phyloP scores from a whole-genome alignment of 2,113 vertebrate species.

The Datnioides undecimradiatus region DNA sequence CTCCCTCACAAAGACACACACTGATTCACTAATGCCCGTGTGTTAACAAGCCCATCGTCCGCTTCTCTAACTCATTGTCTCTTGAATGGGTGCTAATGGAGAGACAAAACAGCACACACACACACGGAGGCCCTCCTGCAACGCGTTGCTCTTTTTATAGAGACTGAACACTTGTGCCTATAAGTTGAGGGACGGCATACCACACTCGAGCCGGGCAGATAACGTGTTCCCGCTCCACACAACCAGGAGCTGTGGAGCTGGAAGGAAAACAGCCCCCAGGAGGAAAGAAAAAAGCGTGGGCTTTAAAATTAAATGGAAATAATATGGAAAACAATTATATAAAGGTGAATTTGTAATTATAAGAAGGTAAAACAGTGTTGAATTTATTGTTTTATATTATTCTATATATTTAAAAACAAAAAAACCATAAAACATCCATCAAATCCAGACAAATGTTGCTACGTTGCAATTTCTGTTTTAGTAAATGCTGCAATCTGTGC shows the following conservation, averaged over 20 bases:
- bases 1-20: constrained; percentile 73
- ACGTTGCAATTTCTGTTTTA: not conserved
- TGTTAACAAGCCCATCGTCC: constrained; percentile 81
- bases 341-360: not conserved
- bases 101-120: constrained; percentile 74
- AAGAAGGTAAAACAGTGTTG: not conserved
- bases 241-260: not conserved
- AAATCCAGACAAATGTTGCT: not conserved
- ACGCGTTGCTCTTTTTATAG: constrained; percentile 73
- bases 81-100: constrained; percentile 79
- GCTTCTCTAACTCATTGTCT: constrained; percentile 79
- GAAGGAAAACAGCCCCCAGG: accelerated
- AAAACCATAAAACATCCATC: not conserved
- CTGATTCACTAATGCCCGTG: constrained; percentile 74
- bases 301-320: not conserved
- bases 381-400: not conserved
- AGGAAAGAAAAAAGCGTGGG: not conserved
- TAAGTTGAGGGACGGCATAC: constrained; percentile 11
- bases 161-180: constrained; percentile 25
- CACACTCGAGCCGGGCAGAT: not conserved
- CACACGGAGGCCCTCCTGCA: constrained; percentile 55
- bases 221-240: not conserved
- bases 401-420: not conserved
- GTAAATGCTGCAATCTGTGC: not conserved
- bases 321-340: not conserved